Percentiles rank a stretch among this genome's conserved stretches.
These are phyloP conservation scores for Penaeus chinensis DNA, from an alignment of 1,140 invertebrate genomes.

Conservation along the genomic window DNA sequence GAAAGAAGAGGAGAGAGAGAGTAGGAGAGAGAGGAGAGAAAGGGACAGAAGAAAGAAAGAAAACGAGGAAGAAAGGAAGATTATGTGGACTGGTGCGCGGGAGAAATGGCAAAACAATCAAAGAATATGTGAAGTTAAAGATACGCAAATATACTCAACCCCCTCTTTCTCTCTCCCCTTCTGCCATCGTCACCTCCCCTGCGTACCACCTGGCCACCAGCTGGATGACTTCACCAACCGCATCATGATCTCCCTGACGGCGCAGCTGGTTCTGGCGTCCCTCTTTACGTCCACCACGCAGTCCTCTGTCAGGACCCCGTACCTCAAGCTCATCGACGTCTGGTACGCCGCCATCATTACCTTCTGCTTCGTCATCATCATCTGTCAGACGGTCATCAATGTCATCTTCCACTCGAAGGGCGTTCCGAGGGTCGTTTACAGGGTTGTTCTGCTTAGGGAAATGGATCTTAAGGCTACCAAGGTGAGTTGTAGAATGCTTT, in stretches of 20 bases:
- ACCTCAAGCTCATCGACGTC: conserved; percentile 39
- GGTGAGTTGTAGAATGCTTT: no score
- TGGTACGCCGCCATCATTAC: conserved; percentile 40
- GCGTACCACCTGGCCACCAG: neutral
- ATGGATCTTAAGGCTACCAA: no score
- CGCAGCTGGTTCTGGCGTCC: conserved; percentile 30
- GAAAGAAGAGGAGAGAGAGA: no score
- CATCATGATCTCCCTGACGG: conserved; percentile 32
- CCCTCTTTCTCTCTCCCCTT: neutral
- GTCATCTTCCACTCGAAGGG: neutral
- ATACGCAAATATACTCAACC: neutral
- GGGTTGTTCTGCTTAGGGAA: no score
- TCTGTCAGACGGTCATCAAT: conserved; percentile 6
- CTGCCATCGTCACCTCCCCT: neutral
- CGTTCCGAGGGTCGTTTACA: no score
- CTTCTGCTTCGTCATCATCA: conserved; percentile 33
- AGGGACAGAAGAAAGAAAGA: no score
- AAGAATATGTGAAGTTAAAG: neutral
- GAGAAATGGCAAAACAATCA: neutral
- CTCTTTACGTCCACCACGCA: conserved; percentile 29
- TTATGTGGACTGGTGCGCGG: neutral
- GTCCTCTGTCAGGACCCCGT: conserved; percentile 37
- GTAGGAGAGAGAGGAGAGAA: no score
- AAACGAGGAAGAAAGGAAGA: no score
- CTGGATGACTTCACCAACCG: conserved; percentile 44